Conservation (phyloP, 2,797 vertebrate species). For the Notolepis coatsorum region DNA sequence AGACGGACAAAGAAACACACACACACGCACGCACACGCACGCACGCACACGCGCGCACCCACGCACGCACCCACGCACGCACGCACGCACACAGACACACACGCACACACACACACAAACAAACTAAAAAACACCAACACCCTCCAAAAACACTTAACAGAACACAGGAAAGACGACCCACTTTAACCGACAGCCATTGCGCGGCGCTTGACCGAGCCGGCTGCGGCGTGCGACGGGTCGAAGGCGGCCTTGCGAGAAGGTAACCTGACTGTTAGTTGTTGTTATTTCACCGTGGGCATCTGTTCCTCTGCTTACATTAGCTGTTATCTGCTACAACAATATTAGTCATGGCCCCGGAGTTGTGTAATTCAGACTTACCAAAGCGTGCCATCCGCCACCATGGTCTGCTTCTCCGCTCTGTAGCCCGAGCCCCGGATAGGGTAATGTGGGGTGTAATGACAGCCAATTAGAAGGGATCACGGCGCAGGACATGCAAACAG, state of each 20-base stretch:
- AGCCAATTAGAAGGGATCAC: constrained; percentile 82
- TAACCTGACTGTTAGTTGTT: constrained; percentile 78
- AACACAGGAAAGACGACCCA: constrained; percentile 67
- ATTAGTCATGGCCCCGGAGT: constrained; percentile 77
- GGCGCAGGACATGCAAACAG: constrained; percentile 80
- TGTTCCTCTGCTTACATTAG: constrained; percentile 77
- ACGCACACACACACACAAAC: neutral
- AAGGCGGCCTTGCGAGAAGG: constrained; percentile 77
- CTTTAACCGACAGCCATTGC: constrained; percentile 68
- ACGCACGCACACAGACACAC: neutral
- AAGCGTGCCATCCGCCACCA: constrained; percentile 76
- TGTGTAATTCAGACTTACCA: constrained; percentile 82
- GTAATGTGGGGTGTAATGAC: constrained; percentile 83
- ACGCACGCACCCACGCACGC: neutral
- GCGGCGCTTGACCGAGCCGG: constrained; percentile 68
- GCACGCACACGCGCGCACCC: neutral
- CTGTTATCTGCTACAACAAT: constrained; percentile 76
- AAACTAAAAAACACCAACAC: neutral
- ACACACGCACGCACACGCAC: neutral
- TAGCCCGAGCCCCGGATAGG: constrained; percentile 74
- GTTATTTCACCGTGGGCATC: constrained; percentile 73
- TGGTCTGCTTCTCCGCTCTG: constrained; percentile 77
- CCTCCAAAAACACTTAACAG: constrained; percentile 63
- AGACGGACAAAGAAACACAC: constrained; percentile 29
- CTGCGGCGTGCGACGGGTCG: constrained; percentile 62